Conservation (phyloP, 2,888 invertebrate species). For the Morinoia aosen region DNA sequence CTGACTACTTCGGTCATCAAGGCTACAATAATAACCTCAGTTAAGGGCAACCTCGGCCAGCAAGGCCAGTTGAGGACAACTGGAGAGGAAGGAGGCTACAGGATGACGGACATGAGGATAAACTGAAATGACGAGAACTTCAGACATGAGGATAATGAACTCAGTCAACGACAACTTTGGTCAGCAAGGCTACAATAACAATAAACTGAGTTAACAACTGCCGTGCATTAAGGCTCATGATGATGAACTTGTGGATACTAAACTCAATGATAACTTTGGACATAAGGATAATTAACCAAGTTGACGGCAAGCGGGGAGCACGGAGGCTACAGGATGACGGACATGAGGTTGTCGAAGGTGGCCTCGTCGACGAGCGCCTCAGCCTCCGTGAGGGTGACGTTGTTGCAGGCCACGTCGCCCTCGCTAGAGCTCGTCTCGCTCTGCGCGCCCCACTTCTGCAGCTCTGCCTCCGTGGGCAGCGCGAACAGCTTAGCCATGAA, state of each 20-base stretch:
- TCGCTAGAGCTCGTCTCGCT: constrained; percentile 14
- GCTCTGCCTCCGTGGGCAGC: constrained; percentile 43
- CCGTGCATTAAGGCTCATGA: not conserved
- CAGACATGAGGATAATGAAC: too few relatives aligned
- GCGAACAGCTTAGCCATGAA: constrained; percentile 50
- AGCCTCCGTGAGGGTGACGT: constrained; percentile 42
- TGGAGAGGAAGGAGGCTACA: not conserved
- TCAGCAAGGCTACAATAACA: too few relatives aligned
- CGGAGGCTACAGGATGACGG: constrained; percentile 18
- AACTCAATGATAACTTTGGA: too few relatives aligned
- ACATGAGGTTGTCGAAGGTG: constrained; percentile 53
- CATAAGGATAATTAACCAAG: too few relatives aligned
- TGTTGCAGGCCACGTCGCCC: constrained; percentile 30
- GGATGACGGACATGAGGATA: constrained; percentile 30
- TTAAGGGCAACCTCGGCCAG: too few relatives aligned
- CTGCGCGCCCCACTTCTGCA: constrained; percentile 52
- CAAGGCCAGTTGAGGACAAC: too few relatives aligned
- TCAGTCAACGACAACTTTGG: too few relatives aligned
- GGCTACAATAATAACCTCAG: too few relatives aligned
- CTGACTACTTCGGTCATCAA: too few relatives aligned
- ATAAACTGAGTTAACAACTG: too few relatives aligned
- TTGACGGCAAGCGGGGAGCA: too few relatives aligned
- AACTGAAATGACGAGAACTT: too few relatives aligned
- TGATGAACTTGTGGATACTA: constrained; percentile 25
- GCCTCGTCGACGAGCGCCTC: constrained; percentile 43